Base-by-base conservation (phyloP, 2,888 invertebrate genomes). In the Cybosia mesomella region DNA sequence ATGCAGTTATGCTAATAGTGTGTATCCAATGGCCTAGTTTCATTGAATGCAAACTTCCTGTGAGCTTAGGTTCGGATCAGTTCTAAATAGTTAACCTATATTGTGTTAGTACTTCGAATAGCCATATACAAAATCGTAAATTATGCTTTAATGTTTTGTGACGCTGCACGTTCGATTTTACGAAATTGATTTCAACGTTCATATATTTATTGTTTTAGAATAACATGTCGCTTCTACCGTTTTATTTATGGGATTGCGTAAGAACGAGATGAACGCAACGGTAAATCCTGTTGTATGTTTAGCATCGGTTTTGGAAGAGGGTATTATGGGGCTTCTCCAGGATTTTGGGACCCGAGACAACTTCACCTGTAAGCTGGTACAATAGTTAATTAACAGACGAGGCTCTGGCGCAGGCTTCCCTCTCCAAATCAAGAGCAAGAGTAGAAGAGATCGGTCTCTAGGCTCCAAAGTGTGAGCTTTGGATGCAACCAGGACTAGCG, bases 11-110 rank as follows among this genome's bases (percentile, higher is more conserved):
- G 18, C 61, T 66, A 61, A 60, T 72, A 34, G 55, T 66, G 34
- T 70, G 68, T 69, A 74, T 73, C 73, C 67, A 70, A 36, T 83
- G 81, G 49, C 82, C 83, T 75, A 83, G 80, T 82, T 85, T 67
- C 65, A 75, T 64, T 68, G 72, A 74, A 70, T 82, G 74, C 71
- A 76, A 65, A 79, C 80, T 85, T 86, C 84, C 86, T 83, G 82
- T 85, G 79, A 79, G 79, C 76, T 82, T 81, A 82, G 76, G 74
- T 82, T 82, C 73, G 72, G 80, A 75, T 70, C 67, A 73, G 67
- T 67, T 82, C 54, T 71, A 70, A 84, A 84, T 85, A 62, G 83
- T 84, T 82, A 83, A 72, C 69, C 70, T 69, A 68, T 71, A 72
- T 80, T 73, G n/a, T 72, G 70, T 72, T 71, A 74, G 67, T 72